A percentile compares a stretch with the other conserved stretches of the same genome.
Evolutionary conservation across 2,888 invertebrate species (phyloP).

Genomic region (Thelaira solivaga): DNA sequence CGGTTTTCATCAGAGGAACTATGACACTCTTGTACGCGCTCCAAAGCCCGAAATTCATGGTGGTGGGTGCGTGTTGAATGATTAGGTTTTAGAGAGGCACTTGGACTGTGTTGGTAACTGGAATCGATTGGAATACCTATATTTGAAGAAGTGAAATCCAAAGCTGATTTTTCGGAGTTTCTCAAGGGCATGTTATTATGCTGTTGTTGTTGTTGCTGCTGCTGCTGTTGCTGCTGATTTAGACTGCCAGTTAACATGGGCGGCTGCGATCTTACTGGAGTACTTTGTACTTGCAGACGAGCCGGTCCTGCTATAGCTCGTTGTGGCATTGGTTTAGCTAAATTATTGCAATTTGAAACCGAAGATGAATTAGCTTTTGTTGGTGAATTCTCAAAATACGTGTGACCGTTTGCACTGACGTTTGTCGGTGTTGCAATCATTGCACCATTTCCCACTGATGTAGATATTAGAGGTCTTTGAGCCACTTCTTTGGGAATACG

Average conservation of each 20-base stretch:
- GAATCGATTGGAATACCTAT: slow-evolving; percentile 68
- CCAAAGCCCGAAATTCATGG: slow-evolving; percentile 76
- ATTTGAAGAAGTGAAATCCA: slow-evolving; percentile 54
- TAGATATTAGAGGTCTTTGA: slow-evolving; percentile 67
- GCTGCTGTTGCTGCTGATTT: slow-evolving; percentile 61
- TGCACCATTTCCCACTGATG: not conserved
- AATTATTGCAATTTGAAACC: slow-evolving; percentile 23
- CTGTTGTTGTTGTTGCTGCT: slow-evolving; percentile 57
- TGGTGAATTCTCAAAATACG: slow-evolving; percentile 60
- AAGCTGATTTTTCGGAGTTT: slow-evolving; percentile 59
- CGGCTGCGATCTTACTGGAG: slow-evolving; percentile 81
- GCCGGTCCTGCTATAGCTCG: slow-evolving; percentile 78
- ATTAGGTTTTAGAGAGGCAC: slow-evolving; percentile 58
- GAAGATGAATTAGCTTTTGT: slow-evolving; percentile 11
- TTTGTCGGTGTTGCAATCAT: slow-evolving; percentile 43
- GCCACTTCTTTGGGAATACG: slow-evolving; percentile 76
- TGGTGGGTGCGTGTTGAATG: slow-evolving; percentile 73
- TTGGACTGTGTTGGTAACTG: slow-evolving; percentile 55
- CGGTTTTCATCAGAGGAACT: slow-evolving; percentile 93
- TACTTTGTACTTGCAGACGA: slow-evolving; percentile 80
- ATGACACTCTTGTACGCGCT: slow-evolving; percentile 84
- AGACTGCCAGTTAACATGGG: slow-evolving; percentile 79
- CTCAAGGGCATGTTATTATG: slow-evolving; percentile 19
- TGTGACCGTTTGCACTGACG: slow-evolving; percentile 30
- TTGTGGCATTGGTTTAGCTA: slow-evolving; percentile 71